Evolutionary conservation across 2,888 invertebrate genomes (phyloP), one percentile per base, ranked within the genome.

Genomic region (Catocala sponsa): DNA sequence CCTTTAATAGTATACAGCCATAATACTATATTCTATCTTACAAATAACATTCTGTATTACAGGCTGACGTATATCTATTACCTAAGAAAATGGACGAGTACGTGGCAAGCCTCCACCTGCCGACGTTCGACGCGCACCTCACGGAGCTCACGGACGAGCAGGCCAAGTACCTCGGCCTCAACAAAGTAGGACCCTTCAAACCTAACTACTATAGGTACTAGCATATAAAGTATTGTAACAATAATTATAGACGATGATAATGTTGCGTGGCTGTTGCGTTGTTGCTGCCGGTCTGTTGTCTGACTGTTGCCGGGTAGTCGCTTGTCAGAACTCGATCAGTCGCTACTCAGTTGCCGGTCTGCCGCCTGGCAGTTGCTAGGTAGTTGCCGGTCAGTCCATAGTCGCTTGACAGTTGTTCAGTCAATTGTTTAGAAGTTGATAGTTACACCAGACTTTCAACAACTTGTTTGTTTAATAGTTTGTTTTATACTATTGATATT

Each of bases 1-100:
- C n/a, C n/a, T n/a, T n/a, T n/a, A n/a, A n/a, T n/a, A n/a, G n/a
- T n/a, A n/a, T n/a, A 15, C 15, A 15, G 15, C 15, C 25, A 4
- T 25, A 4, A 25, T 4, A 4, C 25, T 25, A 25, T 25, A 0
- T 25, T 15, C 15, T 25, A 25, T 4, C 4, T 25, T 25, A 25
- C 25, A 25, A 25, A 25, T 25, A 25, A 65, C 43, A 25, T 33
- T 47, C 44, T 65, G 48, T 55, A 41, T 76, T 63, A 5, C 88
- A 95, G 94, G 97, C 98, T 70, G 99, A 99, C 89, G 99, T 99
- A 13, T 99, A 99, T 92, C 95, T 99, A 73, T 95, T 99, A 81
- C 99, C 99, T 55, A 99, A 99, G 95, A 99, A 99, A 95, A 99
- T 99, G 99, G 99, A 99, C 94, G 99, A 99, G 85, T 99, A 99